A percentile compares a stretch with the other conserved stretches of the same genome.
Evolutionary conservation across 2,113 vertebrate genomes (phyloP).

Genomic region (Leucopsar rothschildi): DNA sequence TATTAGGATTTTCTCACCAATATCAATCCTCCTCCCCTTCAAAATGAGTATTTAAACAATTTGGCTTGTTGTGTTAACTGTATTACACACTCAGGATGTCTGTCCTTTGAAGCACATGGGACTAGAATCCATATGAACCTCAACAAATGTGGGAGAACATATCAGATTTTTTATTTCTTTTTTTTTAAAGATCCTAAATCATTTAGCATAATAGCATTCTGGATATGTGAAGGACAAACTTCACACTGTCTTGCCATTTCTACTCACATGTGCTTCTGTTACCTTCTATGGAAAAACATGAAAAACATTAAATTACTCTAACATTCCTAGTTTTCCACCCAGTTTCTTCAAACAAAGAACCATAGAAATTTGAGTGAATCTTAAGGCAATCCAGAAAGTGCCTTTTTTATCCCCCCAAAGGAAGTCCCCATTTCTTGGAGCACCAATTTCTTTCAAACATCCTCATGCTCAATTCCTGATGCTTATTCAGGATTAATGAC

Average conservation of each 20-base stretch:
- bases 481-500: neutral
- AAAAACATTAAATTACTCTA: neutral
- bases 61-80: neutral
- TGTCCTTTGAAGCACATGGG: neutral
- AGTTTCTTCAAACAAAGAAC: neutral
- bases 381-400: neutral
- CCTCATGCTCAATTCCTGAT: neutral
- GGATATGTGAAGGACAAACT: neutral
- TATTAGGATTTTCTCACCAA: neutral
- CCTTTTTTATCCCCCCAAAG: neutral
- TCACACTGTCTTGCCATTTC: neutral
- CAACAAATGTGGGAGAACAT: neutral
- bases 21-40: neutral
- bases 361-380: neutral
- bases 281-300: fast-evolving
- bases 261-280: neutral
- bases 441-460: neutral
- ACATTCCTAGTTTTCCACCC: neutral
- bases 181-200: neutral
- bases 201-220: neutral
- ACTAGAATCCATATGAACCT: neutral
- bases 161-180: neutral
- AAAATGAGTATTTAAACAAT: neutral
- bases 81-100: neutral
- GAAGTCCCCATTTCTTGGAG: neutral